A percentile compares a stretch with the other conserved stretches of the same genome.
Evolutionary conservation across 2,113 vertebrate genomes (phyloP).

Genomic region (Meleagris gallopavo): DNA sequence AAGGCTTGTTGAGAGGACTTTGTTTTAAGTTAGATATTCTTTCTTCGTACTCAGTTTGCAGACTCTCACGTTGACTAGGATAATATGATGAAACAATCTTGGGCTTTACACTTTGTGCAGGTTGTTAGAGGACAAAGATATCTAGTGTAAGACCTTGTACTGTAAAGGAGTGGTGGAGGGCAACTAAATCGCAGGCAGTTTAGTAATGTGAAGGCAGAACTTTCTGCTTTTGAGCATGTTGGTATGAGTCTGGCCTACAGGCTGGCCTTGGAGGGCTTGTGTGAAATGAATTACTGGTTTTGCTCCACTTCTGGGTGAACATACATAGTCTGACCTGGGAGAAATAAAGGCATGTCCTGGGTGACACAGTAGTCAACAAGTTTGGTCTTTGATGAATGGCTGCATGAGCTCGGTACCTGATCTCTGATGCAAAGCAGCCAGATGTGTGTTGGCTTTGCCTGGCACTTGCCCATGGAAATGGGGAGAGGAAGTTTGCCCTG

Average conservation of each 20-base stretch:
- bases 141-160: neutral
- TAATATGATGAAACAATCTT: neutral
- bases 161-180: neutral
- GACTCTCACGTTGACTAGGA: neutral
- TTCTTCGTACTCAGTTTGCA: neutral
- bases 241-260: neutral
- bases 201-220: neutral
- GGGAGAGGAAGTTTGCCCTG: neutral
- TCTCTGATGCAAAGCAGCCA: neutral
- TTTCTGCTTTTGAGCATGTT: neutral
- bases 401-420: accelerated
- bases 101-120: neutral
- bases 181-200: neutral
- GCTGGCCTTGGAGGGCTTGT: neutral
- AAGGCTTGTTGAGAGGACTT: neutral
- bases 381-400: neutral
- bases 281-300: neutral
- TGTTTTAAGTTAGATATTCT: neutral
- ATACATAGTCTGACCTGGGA: neutral
- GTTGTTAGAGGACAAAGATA: neutral
- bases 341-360: neutral
- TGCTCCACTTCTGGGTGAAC: neutral
- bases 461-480: neutral
- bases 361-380: neutral
- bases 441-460: neutral